Conservation (phyloP, 1,140 invertebrate genomes). For the Drosophila suzukii region DNA sequence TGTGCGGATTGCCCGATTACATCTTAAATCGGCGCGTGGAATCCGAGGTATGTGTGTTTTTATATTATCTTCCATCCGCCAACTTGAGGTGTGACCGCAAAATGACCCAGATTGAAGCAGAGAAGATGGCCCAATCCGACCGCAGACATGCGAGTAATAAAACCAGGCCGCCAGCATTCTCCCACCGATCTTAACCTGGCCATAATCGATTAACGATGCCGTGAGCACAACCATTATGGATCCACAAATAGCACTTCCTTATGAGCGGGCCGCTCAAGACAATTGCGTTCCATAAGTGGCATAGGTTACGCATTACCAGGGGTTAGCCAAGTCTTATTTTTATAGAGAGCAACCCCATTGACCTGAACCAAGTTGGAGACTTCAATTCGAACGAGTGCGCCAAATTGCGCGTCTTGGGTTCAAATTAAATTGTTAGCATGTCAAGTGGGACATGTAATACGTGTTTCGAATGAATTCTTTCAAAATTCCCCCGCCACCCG, state of each 20-base stretch:
- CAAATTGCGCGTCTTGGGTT: constrained; percentile 67
- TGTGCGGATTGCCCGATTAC: constrained; percentile 29
- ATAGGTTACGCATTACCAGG: constrained; percentile 11
- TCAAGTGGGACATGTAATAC: constrained; percentile 78
- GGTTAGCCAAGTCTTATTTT: constrained; percentile 12
- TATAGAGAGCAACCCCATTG: constrained; percentile 21
- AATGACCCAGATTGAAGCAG: constrained; percentile 32
- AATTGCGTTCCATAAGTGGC: constrained; percentile 11
- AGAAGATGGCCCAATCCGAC: constrained; percentile 37
- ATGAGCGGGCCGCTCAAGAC: constrained; percentile 3
- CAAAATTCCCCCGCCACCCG: constrained; percentile 44
- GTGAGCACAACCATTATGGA: constrained; percentile 51
- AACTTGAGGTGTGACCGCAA: constrained; percentile 32
- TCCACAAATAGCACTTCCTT: constrained; percentile 29
- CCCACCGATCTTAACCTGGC: constrained; percentile 18
- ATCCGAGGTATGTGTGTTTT: constrained; percentile 24
- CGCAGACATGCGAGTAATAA: constrained; percentile 27
- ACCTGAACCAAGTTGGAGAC: constrained; percentile 44
- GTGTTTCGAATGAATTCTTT: constrained; percentile 63
- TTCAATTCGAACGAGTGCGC: constrained; percentile 22
- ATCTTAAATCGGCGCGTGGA: constrained; percentile 16
- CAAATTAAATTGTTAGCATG: constrained; percentile 81
- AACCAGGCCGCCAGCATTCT: constrained; percentile 30
- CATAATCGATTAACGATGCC: constrained; percentile 50
- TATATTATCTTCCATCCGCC: constrained; percentile 19